These are phyloP conservation scores for Bucco capensis DNA, from an alignment of 2,113 vertebrate genomes.

Conservation along the genomic window DNA sequence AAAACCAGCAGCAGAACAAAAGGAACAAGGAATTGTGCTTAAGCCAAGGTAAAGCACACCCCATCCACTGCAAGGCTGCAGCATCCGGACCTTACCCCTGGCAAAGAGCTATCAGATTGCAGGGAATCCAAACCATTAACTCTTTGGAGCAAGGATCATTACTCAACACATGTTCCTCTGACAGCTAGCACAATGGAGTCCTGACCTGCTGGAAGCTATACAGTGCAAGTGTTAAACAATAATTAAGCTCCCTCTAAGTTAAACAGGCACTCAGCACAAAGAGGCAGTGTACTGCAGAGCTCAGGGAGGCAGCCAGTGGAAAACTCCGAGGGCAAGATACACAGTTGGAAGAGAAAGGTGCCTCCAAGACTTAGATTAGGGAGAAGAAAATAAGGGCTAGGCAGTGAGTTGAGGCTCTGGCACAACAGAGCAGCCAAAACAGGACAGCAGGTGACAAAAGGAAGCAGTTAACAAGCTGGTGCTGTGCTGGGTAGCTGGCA, in stretches of 20 bases:
- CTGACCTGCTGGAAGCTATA: neutral
- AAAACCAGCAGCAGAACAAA: constrained; percentile 3
- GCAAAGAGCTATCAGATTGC: constrained; percentile 19
- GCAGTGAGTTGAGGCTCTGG: neutral
- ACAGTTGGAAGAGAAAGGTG: neutral
- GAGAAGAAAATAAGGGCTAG: neutral
- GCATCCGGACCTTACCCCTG: constrained; percentile 35
- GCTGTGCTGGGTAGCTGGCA: neutral
- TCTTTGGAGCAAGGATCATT: neutral
- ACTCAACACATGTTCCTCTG: neutral
- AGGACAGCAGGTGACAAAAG: neutral
- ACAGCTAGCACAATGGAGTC: neutral
- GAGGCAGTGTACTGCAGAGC: constrained; percentile 28
- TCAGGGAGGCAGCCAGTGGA: neutral
- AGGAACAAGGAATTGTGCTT: neutral
- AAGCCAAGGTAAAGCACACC: constrained; percentile 25
- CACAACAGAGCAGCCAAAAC: neutral
- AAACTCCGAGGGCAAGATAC: neutral
- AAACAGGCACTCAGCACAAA: constrained; percentile 46
- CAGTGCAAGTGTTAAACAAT: constrained; percentile 40
- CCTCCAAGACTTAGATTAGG: neutral
- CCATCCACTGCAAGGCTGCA: neutral
- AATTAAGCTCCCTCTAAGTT: constrained; percentile 41
- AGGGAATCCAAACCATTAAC: constrained; percentile 45
- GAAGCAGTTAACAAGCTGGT: too few species aligned